phyloP scores from a whole-genome alignment of 2,797 vertebrate species.

The Gallinago stenura region DNA sequence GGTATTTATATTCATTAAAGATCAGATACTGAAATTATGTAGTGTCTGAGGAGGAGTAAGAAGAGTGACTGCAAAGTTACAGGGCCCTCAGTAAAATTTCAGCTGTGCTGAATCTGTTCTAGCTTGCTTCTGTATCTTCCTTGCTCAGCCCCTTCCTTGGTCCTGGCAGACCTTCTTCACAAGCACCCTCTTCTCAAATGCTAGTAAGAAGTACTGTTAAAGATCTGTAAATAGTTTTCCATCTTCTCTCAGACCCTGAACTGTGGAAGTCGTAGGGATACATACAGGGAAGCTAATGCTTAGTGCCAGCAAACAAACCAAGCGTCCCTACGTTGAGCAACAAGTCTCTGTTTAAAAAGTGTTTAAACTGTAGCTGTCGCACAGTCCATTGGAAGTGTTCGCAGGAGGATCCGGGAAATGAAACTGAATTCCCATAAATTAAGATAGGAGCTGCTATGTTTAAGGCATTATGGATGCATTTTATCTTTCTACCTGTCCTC shows the following conservation, averaged over 20 bases:
- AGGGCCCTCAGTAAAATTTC: neutral
- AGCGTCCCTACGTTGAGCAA: neutral
- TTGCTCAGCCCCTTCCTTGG: too few relatives aligned
- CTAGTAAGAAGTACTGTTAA: neutral
- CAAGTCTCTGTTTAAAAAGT: neutral
- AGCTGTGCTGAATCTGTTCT: neutral
- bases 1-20: neutral
- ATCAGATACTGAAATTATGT: neutral
- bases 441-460: conserved; percentile 4
- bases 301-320: neutral
- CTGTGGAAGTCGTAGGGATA: neutral
- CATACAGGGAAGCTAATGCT: neutral
- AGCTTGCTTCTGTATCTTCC: too few relatives aligned
- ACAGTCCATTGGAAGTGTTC: neutral
- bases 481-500: neutral
- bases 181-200: neutral
- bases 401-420: conserved; percentile 37
- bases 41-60: neutral
- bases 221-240: neutral
- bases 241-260: neutral
- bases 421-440: conserved; percentile 71
- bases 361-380: neutral
- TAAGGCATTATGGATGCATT: neutral
- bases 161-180: neutral
- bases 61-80: neutral